These are phyloP conservation scores for Glaucomys volans DNA, from an alignment of 2,113 vertebrate species.

Conservation along the genomic window DNA sequence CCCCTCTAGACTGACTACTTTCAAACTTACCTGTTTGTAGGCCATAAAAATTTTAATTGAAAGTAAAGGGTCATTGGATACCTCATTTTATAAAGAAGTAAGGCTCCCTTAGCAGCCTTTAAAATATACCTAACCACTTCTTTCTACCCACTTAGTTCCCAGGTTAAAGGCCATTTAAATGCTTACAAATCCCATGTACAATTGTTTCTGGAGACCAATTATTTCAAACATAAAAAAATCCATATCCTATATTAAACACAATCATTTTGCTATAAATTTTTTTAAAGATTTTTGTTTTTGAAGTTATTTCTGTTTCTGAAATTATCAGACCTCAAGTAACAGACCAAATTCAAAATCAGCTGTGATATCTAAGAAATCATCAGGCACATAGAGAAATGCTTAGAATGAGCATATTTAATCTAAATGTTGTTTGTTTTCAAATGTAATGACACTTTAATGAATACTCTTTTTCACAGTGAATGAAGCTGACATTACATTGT, in stretches of 20 bases:
- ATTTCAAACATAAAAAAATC: background rate
- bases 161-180: background rate
- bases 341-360: background rate
- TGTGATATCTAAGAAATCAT: slow-evolving; percentile 18
- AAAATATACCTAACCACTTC: background rate
- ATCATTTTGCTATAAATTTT: slow-evolving; percentile 37
- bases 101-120: background rate
- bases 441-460: background rate
- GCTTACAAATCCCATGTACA: background rate
- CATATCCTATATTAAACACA: slow-evolving; percentile 1
- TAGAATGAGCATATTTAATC: background rate
- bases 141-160: background rate
- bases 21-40: background rate
- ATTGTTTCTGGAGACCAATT: background rate
- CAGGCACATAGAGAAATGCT: background rate
- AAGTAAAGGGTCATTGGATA: background rate
- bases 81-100: background rate
- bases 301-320: slow-evolving; percentile 50
- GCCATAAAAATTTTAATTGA: slow-evolving; percentile 2
- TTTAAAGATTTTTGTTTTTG: slow-evolving; percentile 54
- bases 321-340: background rate
- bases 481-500: background rate
- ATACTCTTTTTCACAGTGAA: slow-evolving; percentile 8
- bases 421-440: slow-evolving; percentile 21
- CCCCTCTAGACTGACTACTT: background rate